Conservation (phyloP, 2,888 invertebrate genomes). For the Drosophila pseudotakahashii region DNA sequence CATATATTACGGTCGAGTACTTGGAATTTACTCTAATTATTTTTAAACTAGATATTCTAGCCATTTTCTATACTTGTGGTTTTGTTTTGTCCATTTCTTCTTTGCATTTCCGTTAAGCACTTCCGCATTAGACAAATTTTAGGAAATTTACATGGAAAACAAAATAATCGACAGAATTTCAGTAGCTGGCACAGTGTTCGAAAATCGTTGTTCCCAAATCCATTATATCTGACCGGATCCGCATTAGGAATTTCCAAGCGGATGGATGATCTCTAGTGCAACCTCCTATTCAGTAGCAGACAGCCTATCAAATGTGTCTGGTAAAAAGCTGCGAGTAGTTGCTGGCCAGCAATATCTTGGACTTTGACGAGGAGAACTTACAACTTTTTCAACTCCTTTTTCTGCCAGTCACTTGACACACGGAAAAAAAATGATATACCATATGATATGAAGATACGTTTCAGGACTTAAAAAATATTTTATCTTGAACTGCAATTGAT, state of each 20-base stretch:
- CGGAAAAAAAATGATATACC: neutral
- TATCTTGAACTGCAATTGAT: no score
- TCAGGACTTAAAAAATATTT: no score
- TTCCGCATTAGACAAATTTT: no score
- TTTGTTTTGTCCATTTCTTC: no score
- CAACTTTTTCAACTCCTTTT: neutral
- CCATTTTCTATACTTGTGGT: no score
- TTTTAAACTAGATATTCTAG: no score
- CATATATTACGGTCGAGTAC: no score
- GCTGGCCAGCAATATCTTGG: conserved; percentile 7
- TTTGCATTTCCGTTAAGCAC: no score
- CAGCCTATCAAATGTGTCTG: conserved; percentile 41
- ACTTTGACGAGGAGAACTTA: conserved; percentile 27
- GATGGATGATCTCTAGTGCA: neutral
- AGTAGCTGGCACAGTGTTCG: no score
- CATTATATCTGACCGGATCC: conserved; percentile 2
- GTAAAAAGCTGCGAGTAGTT: conserved; percentile 24
- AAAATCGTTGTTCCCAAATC: neutral
- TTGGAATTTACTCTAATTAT: no score
- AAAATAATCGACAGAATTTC: neutral
- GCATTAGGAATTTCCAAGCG: neutral
- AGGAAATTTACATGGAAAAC: no score
- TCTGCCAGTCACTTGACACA: conserved; percentile 1
- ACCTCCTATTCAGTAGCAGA: conserved; percentile 29
- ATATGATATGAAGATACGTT: no score